These are phyloP conservation scores for Crotalus tigris DNA, from an alignment of 2,113 vertebrate genomes.

Conservation along the genomic window DNA sequence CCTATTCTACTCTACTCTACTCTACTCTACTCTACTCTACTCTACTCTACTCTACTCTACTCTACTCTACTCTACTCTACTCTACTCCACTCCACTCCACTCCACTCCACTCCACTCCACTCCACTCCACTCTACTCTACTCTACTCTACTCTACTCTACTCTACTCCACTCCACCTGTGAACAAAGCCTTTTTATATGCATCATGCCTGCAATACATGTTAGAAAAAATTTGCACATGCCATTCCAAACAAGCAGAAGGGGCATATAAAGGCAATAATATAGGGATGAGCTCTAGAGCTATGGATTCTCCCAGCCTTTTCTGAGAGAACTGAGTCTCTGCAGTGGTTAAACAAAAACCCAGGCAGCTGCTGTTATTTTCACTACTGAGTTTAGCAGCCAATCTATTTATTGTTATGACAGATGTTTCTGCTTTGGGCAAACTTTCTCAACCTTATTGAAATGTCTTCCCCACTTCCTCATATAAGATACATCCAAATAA, in stretches of 20 bases:
- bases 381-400: slow-evolving; percentile 47
- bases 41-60: too few species aligned
- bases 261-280: neutral
- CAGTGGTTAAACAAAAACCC: slow-evolving; percentile 43
- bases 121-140: too few species aligned
- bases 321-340: slow-evolving; percentile 41
- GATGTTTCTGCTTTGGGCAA: slow-evolving; percentile 68
- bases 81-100: too few species aligned
- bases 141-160: too few species aligned
- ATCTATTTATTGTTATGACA: slow-evolving; percentile 52
- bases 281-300: slow-evolving; percentile 10
- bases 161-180: too few species aligned
- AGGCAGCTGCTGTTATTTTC: slow-evolving; percentile 50
- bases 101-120: too few species aligned
- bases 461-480: slow-evolving; percentile 18
- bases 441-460: slow-evolving; percentile 62
- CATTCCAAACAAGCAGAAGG: neutral
- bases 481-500: slow-evolving; percentile 48
- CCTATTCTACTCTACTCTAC: too few species aligned
- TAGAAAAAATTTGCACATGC: too few species aligned
- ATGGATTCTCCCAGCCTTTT: slow-evolving; percentile 38
- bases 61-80: too few species aligned
- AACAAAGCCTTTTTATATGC: too few species aligned
- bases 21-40: too few species aligned
- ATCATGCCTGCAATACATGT: too few species aligned